Conservation (phyloP, 1,140 invertebrate species). For the Acarapis woodi region DNA sequence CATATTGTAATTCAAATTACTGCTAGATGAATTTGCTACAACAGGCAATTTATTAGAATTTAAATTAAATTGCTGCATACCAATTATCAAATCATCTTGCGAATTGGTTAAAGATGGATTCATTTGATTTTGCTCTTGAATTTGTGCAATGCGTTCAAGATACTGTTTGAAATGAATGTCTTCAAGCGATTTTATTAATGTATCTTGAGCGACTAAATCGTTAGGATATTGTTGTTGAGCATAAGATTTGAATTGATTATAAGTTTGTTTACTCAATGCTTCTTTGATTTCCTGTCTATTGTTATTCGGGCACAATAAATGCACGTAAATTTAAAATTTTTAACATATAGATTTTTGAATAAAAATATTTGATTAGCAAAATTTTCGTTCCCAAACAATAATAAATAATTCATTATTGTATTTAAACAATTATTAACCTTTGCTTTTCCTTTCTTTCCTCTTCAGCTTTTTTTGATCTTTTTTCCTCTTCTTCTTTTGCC, state of each 20-base stretch:
- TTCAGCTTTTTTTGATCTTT: slow-evolving; percentile 21
- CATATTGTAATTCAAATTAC: no score
- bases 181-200: slow-evolving; percentile 67
- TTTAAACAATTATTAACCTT: slow-evolving; percentile 20
- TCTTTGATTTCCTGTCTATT: slow-evolving; percentile 63
- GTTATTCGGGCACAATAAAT: no score
- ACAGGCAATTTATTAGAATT: no score
- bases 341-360: no score
- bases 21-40: no score
- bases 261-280: slow-evolving; percentile 84
- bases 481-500: slow-evolving; percentile 8
- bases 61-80: no score
- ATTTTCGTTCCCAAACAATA: not conserved
- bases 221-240: slow-evolving; percentile 84
- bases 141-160: slow-evolving; percentile 30
- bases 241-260: slow-evolving; percentile 68
- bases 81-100: no score
- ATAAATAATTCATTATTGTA: no score
- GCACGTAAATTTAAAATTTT: no score
- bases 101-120: no score
- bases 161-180: slow-evolving; percentile 95
- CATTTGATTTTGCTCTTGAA: not conserved
- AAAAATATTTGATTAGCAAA: not conserved
- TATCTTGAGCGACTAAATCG: slow-evolving; percentile 67
- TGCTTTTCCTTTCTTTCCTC: slow-evolving; percentile 20